Base-by-base conservation (phyloP, 2,888 invertebrate species). In the Dione vanillae region DNA sequence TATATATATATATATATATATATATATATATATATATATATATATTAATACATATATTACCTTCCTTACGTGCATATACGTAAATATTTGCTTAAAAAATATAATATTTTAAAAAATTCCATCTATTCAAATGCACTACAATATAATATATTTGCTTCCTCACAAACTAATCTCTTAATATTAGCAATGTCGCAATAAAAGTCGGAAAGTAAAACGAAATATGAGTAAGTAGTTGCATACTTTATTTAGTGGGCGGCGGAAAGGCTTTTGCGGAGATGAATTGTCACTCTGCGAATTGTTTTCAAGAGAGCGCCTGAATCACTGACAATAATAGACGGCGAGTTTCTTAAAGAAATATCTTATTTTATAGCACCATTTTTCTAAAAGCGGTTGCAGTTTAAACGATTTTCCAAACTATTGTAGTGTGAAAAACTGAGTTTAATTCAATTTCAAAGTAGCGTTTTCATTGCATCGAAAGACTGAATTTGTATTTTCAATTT, bases 241-340 rank as follows among this genome's bases (percentile, higher is more conserved):
- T 89, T 90, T 83, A 89, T 86, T 78, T 79, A 76, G 74, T 67
- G 74, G 68, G 74, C 75, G 81, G 79, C 78, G 80, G 77, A 82
- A 82, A 78, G 77, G 83, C 87, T 86, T 87, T 89, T 82, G 85
- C 75, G 81, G 81, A 88, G 87, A 91, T 90, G 89, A 90, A 90
- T 90, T 84, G 89, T 88, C 88, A 88, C 89, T 90, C 80, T 78
- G 81, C 77, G 83, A 81, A 89, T 90, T 88, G 86, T 88, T 87
- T 86, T 77, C 72, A 14, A 64, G 76, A 72, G 74, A 71, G 65
- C 51, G 66, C 65, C 66, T 62, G 69, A 72, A 70, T 75, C 73
- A 69, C 69, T 71, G 76, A 73, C 73, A 73, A 76, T 70, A 75
- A 72, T 67, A 64, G 70, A 68, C 58, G 72, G 67, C 64, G 56